These are phyloP conservation scores for Melanotus villosus DNA, from an alignment of 2,888 invertebrate genomes.

Conservation along the genomic window DNA sequence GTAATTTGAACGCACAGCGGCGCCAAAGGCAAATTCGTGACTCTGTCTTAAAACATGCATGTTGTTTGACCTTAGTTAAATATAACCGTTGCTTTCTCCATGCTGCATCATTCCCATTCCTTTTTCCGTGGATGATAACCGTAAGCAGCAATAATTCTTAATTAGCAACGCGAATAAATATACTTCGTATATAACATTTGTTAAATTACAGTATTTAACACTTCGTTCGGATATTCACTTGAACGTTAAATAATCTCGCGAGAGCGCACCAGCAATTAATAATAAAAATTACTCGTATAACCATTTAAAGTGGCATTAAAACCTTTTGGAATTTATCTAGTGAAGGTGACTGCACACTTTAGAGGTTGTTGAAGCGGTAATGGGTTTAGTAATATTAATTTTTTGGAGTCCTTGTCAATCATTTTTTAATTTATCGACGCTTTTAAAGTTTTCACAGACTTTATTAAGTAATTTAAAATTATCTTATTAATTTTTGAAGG, in stretches of 20 bases:
- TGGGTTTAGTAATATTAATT: background rate
- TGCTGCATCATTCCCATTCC: constrained; percentile 40
- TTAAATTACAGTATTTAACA: constrained; percentile 24
- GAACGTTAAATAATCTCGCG: background rate
- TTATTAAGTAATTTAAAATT: no score
- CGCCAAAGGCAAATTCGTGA: constrained; percentile 47
- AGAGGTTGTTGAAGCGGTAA: background rate
- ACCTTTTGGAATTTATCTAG: background rate
- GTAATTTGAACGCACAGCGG: constrained; percentile 40
- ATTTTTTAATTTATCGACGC: background rate
- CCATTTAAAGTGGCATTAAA: constrained; percentile 8
- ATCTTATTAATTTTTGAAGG: no score
- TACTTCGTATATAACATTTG: background rate
- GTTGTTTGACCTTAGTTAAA: constrained; percentile 43
- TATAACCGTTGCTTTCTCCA: constrained; percentile 45
- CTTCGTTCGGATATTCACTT: constrained; percentile 14
- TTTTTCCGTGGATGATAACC: constrained; percentile 27
- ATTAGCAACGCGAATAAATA: constrained; percentile 15
- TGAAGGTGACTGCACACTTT: constrained; percentile 6
- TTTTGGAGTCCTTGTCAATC: background rate
- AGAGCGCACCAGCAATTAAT: constrained; percentile 4
- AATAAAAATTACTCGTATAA: background rate
- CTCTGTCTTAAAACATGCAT: constrained; percentile 37
- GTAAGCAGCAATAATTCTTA: constrained; percentile 29
- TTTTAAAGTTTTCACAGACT: no score